Conservation (phyloP, 2,797 vertebrate genomes). For the Acridotheres tristis region DNA sequence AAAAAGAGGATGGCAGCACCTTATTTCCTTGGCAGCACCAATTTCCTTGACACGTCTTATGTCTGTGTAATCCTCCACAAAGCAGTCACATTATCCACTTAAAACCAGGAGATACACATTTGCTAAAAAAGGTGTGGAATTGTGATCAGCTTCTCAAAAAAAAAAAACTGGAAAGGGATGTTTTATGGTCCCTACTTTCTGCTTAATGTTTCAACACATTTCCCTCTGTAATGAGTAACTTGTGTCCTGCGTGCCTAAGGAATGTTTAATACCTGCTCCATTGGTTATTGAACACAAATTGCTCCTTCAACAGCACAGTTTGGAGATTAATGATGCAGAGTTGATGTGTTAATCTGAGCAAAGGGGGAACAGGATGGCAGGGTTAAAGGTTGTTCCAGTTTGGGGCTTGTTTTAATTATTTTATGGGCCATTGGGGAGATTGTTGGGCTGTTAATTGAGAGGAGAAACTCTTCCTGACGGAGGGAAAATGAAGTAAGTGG, state of each 20-base stretch:
- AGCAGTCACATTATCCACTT: fast-evolving
- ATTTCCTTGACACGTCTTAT: fast-evolving
- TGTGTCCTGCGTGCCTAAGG: not conserved
- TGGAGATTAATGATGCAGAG: slow-evolving; percentile 69
- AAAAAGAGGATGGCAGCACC: not conserved
- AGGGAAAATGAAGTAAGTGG: not conserved
- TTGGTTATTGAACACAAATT: slow-evolving; percentile 27
- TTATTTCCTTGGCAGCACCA: not conserved
- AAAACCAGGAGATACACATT: not conserved
- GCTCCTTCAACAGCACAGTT: slow-evolving; percentile 71
- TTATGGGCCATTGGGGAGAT: not conserved
- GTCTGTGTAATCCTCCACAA: not conserved
- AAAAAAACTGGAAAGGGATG: not conserved
- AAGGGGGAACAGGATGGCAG: not conserved
- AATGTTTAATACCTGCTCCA: slow-evolving; percentile 20
- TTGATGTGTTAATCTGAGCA: slow-evolving; percentile 46
- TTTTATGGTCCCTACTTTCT: not conserved
- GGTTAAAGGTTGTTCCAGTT: slow-evolving; percentile 29
- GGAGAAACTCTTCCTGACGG: not conserved
- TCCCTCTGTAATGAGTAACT: slow-evolving; percentile 37
- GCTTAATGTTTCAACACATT: not conserved
- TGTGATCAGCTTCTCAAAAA: not conserved
- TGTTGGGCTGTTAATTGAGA: not conserved
- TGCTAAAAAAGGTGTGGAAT: not conserved
- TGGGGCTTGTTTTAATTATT: slow-evolving; percentile 14